Evolutionary conservation across 53 echinoderm and acorn worm species (phyloP).

Genomic region (Pentamera pediparva): DNA sequence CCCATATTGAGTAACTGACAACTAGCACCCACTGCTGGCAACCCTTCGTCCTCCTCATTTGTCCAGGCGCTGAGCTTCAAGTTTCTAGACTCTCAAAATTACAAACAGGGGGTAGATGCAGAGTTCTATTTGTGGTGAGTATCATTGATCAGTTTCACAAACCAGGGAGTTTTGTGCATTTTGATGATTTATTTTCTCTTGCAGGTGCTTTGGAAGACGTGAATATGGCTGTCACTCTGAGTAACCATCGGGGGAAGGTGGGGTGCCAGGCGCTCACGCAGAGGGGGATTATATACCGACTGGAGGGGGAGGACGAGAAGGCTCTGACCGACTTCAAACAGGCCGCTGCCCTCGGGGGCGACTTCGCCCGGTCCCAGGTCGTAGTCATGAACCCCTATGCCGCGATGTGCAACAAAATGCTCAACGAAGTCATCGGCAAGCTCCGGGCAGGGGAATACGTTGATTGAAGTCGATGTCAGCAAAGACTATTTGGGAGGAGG

Average conservation of each 20-base stretch:
- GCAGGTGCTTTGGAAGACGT: constrained; percentile 80
- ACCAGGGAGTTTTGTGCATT: too few relatives aligned
- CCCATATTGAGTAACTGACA: too few relatives aligned
- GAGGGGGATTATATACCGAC: constrained; percentile 66
- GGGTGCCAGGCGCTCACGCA: constrained; percentile 85
- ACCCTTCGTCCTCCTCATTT: too few relatives aligned
- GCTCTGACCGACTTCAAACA: constrained; percentile 73
- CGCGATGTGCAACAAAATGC: constrained; percentile 98
- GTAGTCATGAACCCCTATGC: constrained; percentile 91
- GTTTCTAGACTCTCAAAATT: too few relatives aligned
- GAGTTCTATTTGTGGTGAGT: too few relatives aligned
- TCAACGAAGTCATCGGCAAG: constrained; percentile 69
- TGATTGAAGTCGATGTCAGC: constrained; percentile 36
- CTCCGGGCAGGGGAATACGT: constrained; percentile 53
- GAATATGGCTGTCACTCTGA: constrained; percentile 78
- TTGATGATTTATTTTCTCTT: not conserved
- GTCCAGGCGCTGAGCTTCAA: too few relatives aligned
- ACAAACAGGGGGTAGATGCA: too few relatives aligned
- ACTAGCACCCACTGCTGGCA: too few relatives aligned
- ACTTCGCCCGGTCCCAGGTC: constrained; percentile 85
- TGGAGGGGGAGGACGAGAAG: constrained; percentile 61
- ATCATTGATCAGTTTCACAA: too few relatives aligned
- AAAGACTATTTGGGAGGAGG: too few relatives aligned
- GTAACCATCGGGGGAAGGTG: constrained; percentile 60
- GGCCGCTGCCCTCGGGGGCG: constrained; percentile 75